Percentiles rank a stretch among this genome's conserved stretches.
Conservation (phyloP, 2,888 invertebrate species). For the Clistopyga incitator region DNA sequence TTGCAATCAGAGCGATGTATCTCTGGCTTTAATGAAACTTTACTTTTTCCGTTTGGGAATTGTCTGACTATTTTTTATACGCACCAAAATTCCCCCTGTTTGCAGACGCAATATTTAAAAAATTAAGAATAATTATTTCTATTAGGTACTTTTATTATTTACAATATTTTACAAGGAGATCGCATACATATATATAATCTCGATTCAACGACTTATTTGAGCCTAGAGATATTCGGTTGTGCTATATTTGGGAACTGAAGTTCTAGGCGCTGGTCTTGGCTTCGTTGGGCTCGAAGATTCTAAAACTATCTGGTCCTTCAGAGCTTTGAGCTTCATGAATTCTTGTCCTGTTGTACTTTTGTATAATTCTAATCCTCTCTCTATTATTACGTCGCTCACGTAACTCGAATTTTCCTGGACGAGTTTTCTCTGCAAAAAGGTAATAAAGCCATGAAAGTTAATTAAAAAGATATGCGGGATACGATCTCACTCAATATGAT, state of each 20-base stretch:
- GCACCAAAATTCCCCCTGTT: not conserved
- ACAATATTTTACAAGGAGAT: conserved; percentile 74
- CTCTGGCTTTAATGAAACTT: not conserved
- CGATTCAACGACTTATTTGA: conserved; percentile 24
- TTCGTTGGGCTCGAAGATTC: conserved; percentile 86
- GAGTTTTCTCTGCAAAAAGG: conserved; percentile 88
- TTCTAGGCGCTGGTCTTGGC: conserved; percentile 86
- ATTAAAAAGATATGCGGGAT: not conserved
- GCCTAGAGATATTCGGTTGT: conserved; percentile 86
- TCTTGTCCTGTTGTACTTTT: conserved; percentile 79
- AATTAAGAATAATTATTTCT: conserved; percentile 51
- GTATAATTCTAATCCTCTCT: conserved; percentile 80
- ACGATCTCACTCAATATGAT: no score
- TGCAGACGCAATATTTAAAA: not conserved
- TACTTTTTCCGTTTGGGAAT: not conserved
- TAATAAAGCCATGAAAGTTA: not conserved
- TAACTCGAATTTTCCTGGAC: conserved; percentile 89
- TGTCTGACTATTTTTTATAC: not conserved
- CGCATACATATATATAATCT: not conserved
- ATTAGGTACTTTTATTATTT: conserved; percentile 65
- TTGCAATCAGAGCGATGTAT: not conserved
- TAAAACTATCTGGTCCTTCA: conserved; percentile 86
- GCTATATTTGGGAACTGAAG: conserved; percentile 89
- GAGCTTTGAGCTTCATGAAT: conserved; percentile 76
- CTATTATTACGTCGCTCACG: conserved; percentile 86